Base-by-base conservation (phyloP, 2,888 invertebrate species). In the Flexamia atlantica region DNA sequence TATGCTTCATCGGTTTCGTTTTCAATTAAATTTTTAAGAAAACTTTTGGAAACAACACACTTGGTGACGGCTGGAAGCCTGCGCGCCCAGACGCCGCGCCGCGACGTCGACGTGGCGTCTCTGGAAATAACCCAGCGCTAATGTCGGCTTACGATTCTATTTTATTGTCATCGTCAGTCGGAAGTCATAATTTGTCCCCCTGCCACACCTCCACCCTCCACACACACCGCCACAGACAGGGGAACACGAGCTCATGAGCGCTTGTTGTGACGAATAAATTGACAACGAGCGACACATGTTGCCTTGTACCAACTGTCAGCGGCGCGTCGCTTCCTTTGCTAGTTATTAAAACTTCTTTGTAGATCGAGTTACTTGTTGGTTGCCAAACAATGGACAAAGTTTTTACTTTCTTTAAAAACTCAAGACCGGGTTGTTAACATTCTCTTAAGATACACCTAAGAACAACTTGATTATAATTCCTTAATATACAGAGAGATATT, bases 101-200 rank as follows among this genome's bases (percentile, higher is more conserved):
- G 46, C n/a, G 53, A 10, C 53, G 53, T n/a, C 40, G 32, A 23
- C 64, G 12, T 10, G 32, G 17, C 70, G 36, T 2, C 20, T 36
- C 76, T 76, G 14, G 17, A 76, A 76, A 76, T 76, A 76, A 28
- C 76, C 72, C 70, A 30, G 40, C 72, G 25, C 76, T 76, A 76
- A 76, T 76, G 76, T 76, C 50, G 36, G 76, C 76, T 76, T 50
- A 76, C 76, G 46, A 23, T 42, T 76, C 76, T 76, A 76, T 76
- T 76, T 76, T 76, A 76, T 76, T 76, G 76, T 72, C 42, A 42
- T 72, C 72, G 42, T 76, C 50, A 28, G 76, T 76, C 14, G 76
- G 76, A 76, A 76, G 76, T 76, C 76, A 76, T 76, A 76, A 76
- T 50, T 76, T 50, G 76, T 76, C 50, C 50, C 50, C 36, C 7